A percentile compares a stretch with the other conserved stretches of the same genome.
phyloP scores from a whole-genome alignment of 2,888 invertebrate genomes.

The Lacanobia wlatinum region DNA sequence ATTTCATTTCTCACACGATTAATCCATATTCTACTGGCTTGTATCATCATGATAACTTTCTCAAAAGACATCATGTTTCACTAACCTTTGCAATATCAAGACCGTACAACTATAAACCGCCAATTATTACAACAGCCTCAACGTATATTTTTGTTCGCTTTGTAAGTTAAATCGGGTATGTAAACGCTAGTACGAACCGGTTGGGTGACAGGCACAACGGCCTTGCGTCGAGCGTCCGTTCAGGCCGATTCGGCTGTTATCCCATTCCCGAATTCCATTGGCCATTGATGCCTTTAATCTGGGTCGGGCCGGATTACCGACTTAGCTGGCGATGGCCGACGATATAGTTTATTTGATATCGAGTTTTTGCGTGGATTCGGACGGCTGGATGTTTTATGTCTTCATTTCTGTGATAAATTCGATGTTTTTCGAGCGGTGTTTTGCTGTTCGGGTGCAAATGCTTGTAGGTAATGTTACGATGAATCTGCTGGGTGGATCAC shows the following conservation, averaged over 20 bases:
- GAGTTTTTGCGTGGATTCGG: slow-evolving; percentile 26
- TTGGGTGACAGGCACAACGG: slow-evolving; percentile 74
- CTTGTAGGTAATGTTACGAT: slow-evolving; percentile 1
- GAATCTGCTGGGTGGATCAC: not conserved
- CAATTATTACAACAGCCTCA: slow-evolving; percentile 29
- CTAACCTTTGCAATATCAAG: slow-evolving; percentile 16
- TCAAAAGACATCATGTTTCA: not conserved
- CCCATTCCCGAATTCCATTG: slow-evolving; percentile 79
- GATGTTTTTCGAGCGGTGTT: not conserved
- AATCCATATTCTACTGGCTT: too few relatives aligned
- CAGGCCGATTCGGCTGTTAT: slow-evolving; percentile 67
- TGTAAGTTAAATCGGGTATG: slow-evolving; percentile 50
- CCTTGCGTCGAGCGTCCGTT: slow-evolving; percentile 74
- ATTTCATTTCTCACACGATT: too few relatives aligned
- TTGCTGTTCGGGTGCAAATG: not conserved
- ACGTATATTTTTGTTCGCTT: slow-evolving; percentile 44
- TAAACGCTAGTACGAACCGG: slow-evolving; percentile 61
- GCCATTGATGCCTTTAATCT: slow-evolving; percentile 72
- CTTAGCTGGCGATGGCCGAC: slow-evolving; percentile 19
- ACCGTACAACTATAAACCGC: slow-evolving; percentile 2
- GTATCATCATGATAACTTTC: not conserved
- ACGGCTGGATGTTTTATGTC: slow-evolving; percentile 21
- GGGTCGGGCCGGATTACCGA: slow-evolving; percentile 43
- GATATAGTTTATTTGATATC: slow-evolving; percentile 30
- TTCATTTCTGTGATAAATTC: slow-evolving; percentile 20